Evolutionary conservation across 2,113 vertebrate species (phyloP), one percentile per base, ranked within the genome.

Genomic region (Triplophysa dalaica): DNA sequence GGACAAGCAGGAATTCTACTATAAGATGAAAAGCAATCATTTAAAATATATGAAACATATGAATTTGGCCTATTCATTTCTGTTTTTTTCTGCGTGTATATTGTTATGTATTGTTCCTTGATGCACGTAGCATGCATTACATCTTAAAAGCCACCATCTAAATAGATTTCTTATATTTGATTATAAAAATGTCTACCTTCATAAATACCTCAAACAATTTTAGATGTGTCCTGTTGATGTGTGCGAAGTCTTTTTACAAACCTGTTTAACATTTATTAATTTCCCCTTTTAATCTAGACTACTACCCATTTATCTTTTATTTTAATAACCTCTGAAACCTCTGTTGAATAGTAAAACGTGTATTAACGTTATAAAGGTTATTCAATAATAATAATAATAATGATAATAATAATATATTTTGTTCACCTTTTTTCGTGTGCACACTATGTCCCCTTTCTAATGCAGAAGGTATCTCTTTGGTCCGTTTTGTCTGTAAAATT

Each of bases 401-500:
- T 54, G 9, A 73, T 38, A 11, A 72, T 38, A 6, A 38, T 11
- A 70, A 26, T 29, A 70, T 54, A n/a, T 38, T 38, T 0, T 38
- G 33, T 38, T 38, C 33, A 38, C 33, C 5, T 38, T 38, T 38
- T 38, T 7, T 0, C 7, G 33, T 38, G 33, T 6, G 5, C 33
- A 38, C 6, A 38, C 33, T 38, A 38, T 38, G 33, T 38, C 33
- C 7, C 11, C 22, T 70, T 69, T 3, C 84, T 29, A 69, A 74
- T 85, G 33, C 64, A 79, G 72, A 67, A 45, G 48, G 16, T 33
- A 56, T 82, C 81, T 73, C 79, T 67, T 77, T 77, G 54, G 64
- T 73, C 77, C 70, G 80, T 58, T 0, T 69, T 81, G 70, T 82
- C 75, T 75, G 33, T 38, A 50, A 60, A 38, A 33, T 54, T 78